Conservation (phyloP, 1,140 invertebrate species). For the Branchinecta lynchi region DNA sequence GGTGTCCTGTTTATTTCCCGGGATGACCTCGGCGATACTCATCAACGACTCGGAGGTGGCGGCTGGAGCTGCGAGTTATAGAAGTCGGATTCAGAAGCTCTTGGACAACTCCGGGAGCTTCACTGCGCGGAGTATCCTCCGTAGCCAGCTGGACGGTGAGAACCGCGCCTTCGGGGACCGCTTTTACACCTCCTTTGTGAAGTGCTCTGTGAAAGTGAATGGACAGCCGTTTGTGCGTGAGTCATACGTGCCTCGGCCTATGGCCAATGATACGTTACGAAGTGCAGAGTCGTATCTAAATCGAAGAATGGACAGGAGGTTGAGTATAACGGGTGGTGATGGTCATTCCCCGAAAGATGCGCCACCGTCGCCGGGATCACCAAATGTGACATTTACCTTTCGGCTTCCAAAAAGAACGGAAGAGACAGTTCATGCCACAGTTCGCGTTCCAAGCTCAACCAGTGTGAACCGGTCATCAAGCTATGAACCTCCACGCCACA, state of each 20-base stretch:
- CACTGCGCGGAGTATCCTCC: background rate
- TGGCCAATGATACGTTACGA: background rate
- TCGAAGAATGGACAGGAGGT: constrained; percentile 1
- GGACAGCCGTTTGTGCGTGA: background rate
- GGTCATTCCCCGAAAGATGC: background rate
- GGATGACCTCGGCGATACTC: constrained; percentile 2
- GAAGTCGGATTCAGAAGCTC: constrained; percentile 4
- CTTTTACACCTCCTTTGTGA: background rate
- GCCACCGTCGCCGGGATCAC: background rate
- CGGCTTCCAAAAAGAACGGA: background rate
- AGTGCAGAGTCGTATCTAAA: background rate
- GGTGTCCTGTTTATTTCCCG: background rate
- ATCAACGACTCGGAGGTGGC: background rate
- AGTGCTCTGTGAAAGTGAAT: background rate
- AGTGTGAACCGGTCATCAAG: background rate
- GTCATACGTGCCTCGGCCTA: background rate
- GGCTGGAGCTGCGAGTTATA: background rate
- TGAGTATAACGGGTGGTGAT: background rate
- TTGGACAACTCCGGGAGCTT: background rate
- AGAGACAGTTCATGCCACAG: background rate
- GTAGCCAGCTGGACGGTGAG: background rate
- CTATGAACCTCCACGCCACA: no score
- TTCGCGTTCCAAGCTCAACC: background rate
- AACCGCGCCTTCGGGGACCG: background rate
- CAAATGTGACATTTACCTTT: background rate